phyloP scores from a whole-genome alignment of 2,113 vertebrate genomes.

The Equus przewalskii region DNA sequence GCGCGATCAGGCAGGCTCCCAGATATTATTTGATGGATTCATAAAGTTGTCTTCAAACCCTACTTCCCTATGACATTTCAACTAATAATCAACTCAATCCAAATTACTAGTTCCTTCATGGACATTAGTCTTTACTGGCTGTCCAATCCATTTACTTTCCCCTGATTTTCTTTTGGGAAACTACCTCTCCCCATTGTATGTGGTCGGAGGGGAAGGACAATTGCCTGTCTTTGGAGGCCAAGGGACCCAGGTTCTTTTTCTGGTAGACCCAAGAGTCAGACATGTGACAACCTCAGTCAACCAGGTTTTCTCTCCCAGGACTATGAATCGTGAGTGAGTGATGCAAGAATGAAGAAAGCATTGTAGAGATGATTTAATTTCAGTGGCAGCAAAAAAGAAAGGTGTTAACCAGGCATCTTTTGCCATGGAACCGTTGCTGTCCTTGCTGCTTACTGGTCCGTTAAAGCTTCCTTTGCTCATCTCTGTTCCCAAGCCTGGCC shows the following conservation, averaged over 20 bases:
- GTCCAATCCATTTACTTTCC: neutral
- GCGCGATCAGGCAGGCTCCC: too few species aligned
- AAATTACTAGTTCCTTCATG: neutral
- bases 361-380: slow-evolving; percentile 1
- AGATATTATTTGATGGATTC: neutral
- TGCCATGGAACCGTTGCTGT: neutral
- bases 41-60: neutral
- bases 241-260: neutral
- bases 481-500: neutral
- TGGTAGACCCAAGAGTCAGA: neutral
- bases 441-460: neutral
- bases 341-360: slow-evolving; percentile 19
- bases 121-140: neutral
- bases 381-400: neutral
- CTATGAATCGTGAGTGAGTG: neutral
- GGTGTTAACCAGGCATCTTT: neutral
- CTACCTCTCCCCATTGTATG: neutral
- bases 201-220: neutral
- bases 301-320: slow-evolving; percentile 6
- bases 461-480: neutral
- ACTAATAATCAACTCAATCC: neutral
- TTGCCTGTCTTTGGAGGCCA: neutral
- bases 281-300: neutral
- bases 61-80: neutral
- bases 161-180: neutral